Evolutionary conservation across 2,888 invertebrate species (phyloP), one percentile per base, ranked within the genome.

Genomic region (Chrysolina americana): DNA sequence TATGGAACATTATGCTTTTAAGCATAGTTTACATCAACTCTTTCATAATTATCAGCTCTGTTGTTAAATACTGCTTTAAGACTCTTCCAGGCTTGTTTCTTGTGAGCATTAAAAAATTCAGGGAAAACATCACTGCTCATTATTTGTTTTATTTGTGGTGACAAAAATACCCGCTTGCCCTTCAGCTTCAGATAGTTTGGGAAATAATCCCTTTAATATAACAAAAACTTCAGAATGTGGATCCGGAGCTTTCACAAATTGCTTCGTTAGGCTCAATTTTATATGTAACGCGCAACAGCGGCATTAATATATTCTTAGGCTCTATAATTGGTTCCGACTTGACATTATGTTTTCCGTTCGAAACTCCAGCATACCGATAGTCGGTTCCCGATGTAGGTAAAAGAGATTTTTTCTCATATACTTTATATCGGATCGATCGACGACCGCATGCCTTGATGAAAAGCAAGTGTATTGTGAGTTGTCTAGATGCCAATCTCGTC

Each of bases 271-370:
- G 28, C 75, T 78, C 48, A 77, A 73, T 72, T 79, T 73, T n/a
- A 80, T 78, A 74, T 77, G 79, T 47, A n/a, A n/a, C n/a, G n/a
- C n/a, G n/a, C n/a, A 78, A 59, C 28, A 73, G 77, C 28, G 77
- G 74, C 68, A 76, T 71, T 65, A 80, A 73, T 50, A 76, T 63
- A 36, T 75, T 76, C 63, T n/a, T n/a, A n/a, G n/a, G 65, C 17
- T 73, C 65, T 41, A 78, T 75, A 65, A 80, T 56, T 19, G 76
- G 59, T 56, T 76, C 72, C 62, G 8, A 74, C 63, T 79, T 78
- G 1, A 80, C 76, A 48, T 81, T 81, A n/a, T 78, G 59, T 69
- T 78, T 76, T 65, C 78, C 80, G 0, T 78, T 64, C 65, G 44
- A 10, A 65, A 79, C 2, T 28, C 28, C 2, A 28, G 2, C 28